Conservation (phyloP, 2,113 vertebrate species). For the Oxygymnocypris stewartii region DNA sequence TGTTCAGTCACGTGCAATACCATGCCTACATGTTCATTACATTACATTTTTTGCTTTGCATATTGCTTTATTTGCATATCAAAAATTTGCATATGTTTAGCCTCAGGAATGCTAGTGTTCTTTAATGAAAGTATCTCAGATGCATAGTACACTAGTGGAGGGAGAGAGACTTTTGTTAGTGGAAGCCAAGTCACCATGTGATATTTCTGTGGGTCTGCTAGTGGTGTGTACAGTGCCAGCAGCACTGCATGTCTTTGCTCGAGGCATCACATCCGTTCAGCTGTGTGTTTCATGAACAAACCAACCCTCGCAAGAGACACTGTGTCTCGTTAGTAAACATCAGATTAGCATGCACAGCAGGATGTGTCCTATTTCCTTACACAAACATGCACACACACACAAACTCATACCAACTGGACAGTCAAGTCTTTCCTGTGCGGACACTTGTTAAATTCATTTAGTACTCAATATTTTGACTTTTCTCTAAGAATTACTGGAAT, state of each 20-base stretch:
- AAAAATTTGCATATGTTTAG: background rate
- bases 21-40: background rate
- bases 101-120: background rate
- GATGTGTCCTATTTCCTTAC: slow-evolving; percentile 12
- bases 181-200: background rate
- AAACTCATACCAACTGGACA: slow-evolving; percentile 7
- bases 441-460: background rate
- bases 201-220: slow-evolving; percentile 24
- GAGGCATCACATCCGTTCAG: slow-evolving; percentile 28
- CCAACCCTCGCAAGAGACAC: slow-evolving; percentile 3
- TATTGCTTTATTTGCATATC: background rate
- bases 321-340: slow-evolving; percentile 13
- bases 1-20: too few species aligned
- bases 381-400: slow-evolving; percentile 35
- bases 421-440: background rate
- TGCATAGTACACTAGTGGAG: background rate
- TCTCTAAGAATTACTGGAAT: slow-evolving; percentile 2
- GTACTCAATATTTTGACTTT: background rate
- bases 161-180: background rate
- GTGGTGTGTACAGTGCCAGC: background rate
- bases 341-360: slow-evolving; percentile 32
- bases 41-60: background rate
- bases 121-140: background rate
- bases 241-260: background rate
- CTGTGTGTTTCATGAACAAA: slow-evolving; percentile 34